Evolutionary conservation across 1,140 invertebrate species (phyloP), one percentile per base, ranked within the genome.

Genomic region (Hylyphantes graminicola): DNA sequence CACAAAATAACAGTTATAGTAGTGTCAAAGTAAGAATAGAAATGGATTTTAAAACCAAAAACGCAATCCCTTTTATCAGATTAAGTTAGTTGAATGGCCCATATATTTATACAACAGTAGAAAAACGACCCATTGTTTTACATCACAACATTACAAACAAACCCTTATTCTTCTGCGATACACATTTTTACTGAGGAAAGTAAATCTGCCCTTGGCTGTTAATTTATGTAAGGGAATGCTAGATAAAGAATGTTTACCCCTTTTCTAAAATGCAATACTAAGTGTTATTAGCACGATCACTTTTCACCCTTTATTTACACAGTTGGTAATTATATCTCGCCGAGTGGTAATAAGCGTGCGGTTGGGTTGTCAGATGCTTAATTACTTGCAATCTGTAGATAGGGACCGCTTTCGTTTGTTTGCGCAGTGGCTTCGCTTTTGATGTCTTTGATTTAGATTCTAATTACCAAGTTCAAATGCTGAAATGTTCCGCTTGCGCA

Each of bases 371-470:
- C 64, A 21, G 64, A 13, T 35, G 64, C 19, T 67, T 67, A 67
- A 67, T 67, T 67, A 67, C 64, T 48, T 19, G 12, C 19, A 12
- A 13, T 67, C 12, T 48, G 13, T 12, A 67, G 57, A 13, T 59
- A 5, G 19, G 35, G 19, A 13, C 9, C 64, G 19, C 21, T 7
- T 7, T 12, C 10, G 19, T 48, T 4, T 48, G 11, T 19, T 65
- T 65, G 19, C 21, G 21, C n/a, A 19, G 48, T 35, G 48, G 64
- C 19, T 67, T 21, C 19, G 48, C 19, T 48, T 48, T 13, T 67
- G 21, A 67, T 35, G 64, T 21, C 19, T 67, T 67, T 67, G 64
- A 67, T 67, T 67, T 67, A 13, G 19, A 67, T 48, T 67, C 48
- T 67, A 67, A 67, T 67, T 35, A 35, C 35, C 35, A 35, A 35